Conservation (phyloP, 2,888 invertebrate species). For the Branchipolynoe longqiensis region DNA sequence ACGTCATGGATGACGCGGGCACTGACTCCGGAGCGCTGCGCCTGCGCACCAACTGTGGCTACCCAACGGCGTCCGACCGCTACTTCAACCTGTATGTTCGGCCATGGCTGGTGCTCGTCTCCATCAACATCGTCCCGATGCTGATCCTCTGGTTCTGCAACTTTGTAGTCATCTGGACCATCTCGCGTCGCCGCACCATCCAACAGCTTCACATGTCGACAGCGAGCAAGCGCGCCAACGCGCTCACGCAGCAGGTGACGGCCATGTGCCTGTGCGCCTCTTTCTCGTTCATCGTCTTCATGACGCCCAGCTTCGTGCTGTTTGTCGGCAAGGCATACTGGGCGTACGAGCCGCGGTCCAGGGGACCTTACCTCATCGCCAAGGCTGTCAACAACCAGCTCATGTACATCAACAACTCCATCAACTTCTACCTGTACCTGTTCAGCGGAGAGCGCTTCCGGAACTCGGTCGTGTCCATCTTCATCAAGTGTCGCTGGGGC, state of each 20-base stretch:
- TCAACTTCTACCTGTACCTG: constrained; percentile 69
- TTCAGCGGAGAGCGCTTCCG: constrained; percentile 68
- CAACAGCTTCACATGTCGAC: constrained; percentile 51
- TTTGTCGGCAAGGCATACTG: constrained; percentile 69
- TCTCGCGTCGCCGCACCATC: constrained; percentile 24
- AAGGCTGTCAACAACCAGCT: constrained; percentile 69
- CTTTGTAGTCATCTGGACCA: constrained; percentile 39
- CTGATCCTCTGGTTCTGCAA: constrained; percentile 43
- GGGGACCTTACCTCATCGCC: constrained; percentile 64
- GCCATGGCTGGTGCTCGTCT: constrained; percentile 69
- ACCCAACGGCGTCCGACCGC: constrained; percentile 60
- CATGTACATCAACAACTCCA: constrained; percentile 67
- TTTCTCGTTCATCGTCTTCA: constrained; percentile 67
- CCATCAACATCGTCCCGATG: constrained; percentile 63
- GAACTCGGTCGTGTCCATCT: constrained; percentile 60
- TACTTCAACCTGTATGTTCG: constrained; percentile 66
- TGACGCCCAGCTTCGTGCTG: constrained; percentile 67
- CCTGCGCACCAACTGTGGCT: constrained; percentile 62
- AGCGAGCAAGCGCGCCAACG: constrained; percentile 13
- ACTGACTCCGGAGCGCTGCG: constrained; percentile 47
- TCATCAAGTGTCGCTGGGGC: constrained; percentile 32
- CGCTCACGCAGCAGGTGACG: constrained; percentile 65
- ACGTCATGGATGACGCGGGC: constrained; percentile 65
- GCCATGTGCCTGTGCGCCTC: constrained; percentile 68
- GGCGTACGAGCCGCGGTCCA: constrained; percentile 56